A percentile compares a stretch with the other conserved stretches of the same genome.
These are phyloP conservation scores for Trialeurodes vaporariorum DNA, from an alignment of 1,140 invertebrate genomes.

Conservation along the genomic window DNA sequence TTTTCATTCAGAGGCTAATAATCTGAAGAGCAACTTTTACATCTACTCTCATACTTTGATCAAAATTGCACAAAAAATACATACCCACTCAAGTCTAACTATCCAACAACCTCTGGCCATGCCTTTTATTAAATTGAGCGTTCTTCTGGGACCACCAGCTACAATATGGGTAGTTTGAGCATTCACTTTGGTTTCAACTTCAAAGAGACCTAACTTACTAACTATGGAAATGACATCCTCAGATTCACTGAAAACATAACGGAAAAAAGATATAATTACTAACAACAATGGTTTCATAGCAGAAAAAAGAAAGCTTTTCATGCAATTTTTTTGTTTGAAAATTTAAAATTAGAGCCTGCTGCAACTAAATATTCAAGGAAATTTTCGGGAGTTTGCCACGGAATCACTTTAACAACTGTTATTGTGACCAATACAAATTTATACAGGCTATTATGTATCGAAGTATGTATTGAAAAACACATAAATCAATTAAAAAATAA, in stretches of 20 bases:
- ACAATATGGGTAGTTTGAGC: constrained; percentile 42
- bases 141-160: constrained; percentile 37
- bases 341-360: too few species aligned
- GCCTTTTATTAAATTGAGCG: constrained; percentile 42
- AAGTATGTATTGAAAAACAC: too few species aligned
- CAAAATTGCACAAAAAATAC: constrained; percentile 17
- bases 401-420: too few species aligned
- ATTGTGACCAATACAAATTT: too few species aligned
- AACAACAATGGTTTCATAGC: too few species aligned
- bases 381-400: too few species aligned
- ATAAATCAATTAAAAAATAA: too few species aligned
- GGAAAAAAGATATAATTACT: too few species aligned
- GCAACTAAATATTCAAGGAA: too few species aligned
- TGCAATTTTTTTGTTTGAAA: too few species aligned
- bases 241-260: constrained; percentile 21
- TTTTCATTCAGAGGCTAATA: not conserved
- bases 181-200: constrained; percentile 37
- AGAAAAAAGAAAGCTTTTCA: too few species aligned
- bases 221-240: constrained; percentile 27
- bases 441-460: too few species aligned
- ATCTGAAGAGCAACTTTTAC: not conserved
- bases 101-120: constrained; percentile 44
- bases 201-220: constrained; percentile 36
- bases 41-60: not conserved
- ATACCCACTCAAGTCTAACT: constrained; percentile 40